Conservation (phyloP, 2,888 invertebrate species). For the Siphonodentalium dalli region DNA sequence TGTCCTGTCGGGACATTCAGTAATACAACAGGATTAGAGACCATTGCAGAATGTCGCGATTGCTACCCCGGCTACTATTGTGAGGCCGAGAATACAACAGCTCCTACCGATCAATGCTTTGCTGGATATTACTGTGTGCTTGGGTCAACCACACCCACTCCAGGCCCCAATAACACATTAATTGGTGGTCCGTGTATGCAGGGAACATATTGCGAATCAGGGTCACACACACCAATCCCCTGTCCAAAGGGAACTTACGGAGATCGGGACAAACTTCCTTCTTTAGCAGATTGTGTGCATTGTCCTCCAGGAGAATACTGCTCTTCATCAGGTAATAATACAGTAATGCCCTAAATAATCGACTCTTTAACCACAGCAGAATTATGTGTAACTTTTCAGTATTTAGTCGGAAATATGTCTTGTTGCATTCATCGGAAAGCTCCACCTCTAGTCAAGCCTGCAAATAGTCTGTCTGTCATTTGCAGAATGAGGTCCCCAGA, state of each 20-base stretch:
- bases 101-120: slow-evolving; percentile 52
- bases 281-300: slow-evolving; percentile 51
- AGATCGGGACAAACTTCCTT: slow-evolving; percentile 44
- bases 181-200: slow-evolving; percentile 53
- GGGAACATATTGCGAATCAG: slow-evolving; percentile 55
- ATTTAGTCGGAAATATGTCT: too few relatives aligned
- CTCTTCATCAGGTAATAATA: too few relatives aligned
- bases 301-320: slow-evolving; percentile 61
- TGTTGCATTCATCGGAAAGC: too few relatives aligned
- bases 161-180: slow-evolving; percentile 26
- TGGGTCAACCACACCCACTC: slow-evolving; percentile 43
- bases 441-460: too few relatives aligned
- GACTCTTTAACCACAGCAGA: too few relatives aligned
- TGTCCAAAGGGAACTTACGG: slow-evolving; percentile 62
- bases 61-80: slow-evolving; percentile 59
- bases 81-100: slow-evolving; percentile 52
- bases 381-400: too few relatives aligned
- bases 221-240: slow-evolving; percentile 39
- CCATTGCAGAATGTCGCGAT: slow-evolving; percentile 44
- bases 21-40: slow-evolving; percentile 52
- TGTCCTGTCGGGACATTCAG: slow-evolving; percentile 61
- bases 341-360: too few relatives aligned
- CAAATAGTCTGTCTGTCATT: too few relatives aligned
- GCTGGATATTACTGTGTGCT: slow-evolving; percentile 58
- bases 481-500: too few relatives aligned